phyloP scores from a whole-genome alignment of 1,140 invertebrate species.

The Scaptomyza hsui region DNA sequence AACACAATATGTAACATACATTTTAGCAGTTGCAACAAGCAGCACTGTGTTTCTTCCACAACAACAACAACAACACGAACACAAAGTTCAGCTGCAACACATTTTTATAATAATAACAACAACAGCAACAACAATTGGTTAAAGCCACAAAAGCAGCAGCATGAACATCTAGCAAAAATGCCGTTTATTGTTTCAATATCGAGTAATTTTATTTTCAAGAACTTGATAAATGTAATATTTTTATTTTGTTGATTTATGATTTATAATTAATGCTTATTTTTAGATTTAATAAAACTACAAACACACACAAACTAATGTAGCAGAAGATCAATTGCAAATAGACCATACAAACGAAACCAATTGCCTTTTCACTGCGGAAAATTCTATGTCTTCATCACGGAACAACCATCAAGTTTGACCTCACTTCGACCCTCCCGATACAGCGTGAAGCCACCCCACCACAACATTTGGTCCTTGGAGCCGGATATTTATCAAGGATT shows the following conservation, averaged over 20 bases:
- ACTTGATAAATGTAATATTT: constrained; percentile 76
- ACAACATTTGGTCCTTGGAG: too few relatives aligned
- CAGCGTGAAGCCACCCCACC: too few relatives aligned
- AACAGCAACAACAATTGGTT: background rate
- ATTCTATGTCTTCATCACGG: too few relatives aligned
- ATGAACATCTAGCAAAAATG: constrained; percentile 31
- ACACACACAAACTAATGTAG: too few relatives aligned
- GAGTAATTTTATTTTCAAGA: constrained; percentile 70
- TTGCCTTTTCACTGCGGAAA: too few relatives aligned
- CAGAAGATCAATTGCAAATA: too few relatives aligned
- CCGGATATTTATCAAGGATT: too few relatives aligned
- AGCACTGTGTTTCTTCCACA: constrained; percentile 3
- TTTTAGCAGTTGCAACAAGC: constrained; percentile 33
- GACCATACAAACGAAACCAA: too few relatives aligned
- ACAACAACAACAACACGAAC: constrained; percentile 14
- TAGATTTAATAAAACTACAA: constrained; percentile 54
- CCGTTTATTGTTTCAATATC: constrained; percentile 66
- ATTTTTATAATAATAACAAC: constrained; percentile 35
- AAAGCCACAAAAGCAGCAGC: constrained; percentile 13
- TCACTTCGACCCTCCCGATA: too few relatives aligned
- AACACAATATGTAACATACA: constrained; percentile 32
- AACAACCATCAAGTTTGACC: too few relatives aligned
- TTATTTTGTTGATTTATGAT: constrained; percentile 81
- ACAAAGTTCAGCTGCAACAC: constrained; percentile 19
- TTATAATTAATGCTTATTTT: constrained; percentile 73